Conservation (phyloP, 2,113 vertebrate species). For the Vulpes lagopus region DNA sequence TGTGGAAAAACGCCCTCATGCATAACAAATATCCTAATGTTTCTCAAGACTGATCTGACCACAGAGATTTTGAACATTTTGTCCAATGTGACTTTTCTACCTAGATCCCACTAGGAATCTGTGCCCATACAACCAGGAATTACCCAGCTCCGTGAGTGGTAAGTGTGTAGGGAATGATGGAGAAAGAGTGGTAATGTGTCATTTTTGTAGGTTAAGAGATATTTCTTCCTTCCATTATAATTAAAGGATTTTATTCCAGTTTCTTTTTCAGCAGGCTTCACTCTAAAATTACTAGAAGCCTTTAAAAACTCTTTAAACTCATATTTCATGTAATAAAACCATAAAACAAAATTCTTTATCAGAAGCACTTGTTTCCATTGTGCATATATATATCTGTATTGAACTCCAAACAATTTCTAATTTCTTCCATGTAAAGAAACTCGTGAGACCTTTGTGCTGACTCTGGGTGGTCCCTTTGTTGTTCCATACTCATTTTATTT, state of each 20-base stretch:
- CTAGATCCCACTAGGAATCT: not conserved
- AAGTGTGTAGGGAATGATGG: no score
- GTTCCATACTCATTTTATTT: not conserved
- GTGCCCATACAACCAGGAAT: not conserved
- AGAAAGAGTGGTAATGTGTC: not conserved
- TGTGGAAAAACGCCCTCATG: not conserved
- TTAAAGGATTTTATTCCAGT: conserved; percentile 19
- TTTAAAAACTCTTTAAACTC: not conserved
- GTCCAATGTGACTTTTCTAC: not conserved
- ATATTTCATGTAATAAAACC: not conserved
- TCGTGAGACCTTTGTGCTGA: not conserved
- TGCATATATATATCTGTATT: not conserved
- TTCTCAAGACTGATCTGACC: not conserved
- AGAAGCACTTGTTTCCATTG: not conserved
- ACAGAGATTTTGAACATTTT: not conserved
- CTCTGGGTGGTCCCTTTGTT: not conserved
- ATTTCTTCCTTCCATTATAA: not conserved
- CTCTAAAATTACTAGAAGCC: not conserved
- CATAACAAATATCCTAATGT: not conserved
- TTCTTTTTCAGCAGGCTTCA: not conserved
- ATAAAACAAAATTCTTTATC: not conserved
- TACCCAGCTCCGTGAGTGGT: not conserved
- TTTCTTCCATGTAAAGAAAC: not conserved
- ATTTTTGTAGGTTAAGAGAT: not conserved
- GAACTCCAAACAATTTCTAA: not conserved